Percentiles rank a stretch among this genome's conserved stretches.
Conservation (phyloP, 2,797 vertebrate species). For the Rousettus madagascariensis region DNA sequence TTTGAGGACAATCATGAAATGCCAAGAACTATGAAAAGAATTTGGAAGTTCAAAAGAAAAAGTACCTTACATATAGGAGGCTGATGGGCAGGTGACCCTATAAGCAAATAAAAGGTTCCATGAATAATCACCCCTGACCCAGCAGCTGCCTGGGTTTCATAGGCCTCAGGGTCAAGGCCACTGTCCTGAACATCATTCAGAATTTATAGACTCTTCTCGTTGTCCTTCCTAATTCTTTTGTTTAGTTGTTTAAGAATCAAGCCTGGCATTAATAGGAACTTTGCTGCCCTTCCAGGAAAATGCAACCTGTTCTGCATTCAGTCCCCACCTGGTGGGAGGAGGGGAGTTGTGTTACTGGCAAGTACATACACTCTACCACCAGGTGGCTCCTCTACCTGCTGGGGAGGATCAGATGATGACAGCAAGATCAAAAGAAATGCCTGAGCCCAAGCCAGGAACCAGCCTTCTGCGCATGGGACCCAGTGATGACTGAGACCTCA, state of each 20-base stretch:
- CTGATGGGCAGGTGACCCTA: background rate
- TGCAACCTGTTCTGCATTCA: background rate
- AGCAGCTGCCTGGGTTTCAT: slow-evolving; percentile 52
- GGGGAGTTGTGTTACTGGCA: background rate
- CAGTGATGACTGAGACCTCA: background rate
- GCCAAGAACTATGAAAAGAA: background rate
- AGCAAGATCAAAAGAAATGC: background rate
- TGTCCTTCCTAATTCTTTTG: slow-evolving; percentile 39
- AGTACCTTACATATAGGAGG: background rate
- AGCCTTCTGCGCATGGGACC: background rate
- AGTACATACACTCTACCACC: background rate
- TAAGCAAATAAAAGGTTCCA: background rate
- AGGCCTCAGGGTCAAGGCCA: background rate
- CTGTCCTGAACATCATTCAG: slow-evolving; percentile 49
- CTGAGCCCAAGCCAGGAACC: background rate
- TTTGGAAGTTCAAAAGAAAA: background rate
- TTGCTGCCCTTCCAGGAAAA: background rate
- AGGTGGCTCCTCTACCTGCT: background rate
- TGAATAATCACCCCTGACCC: background rate
- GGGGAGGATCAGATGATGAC: background rate
- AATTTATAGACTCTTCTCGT: slow-evolving; percentile 66
- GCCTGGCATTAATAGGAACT: background rate
- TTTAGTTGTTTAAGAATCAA: slow-evolving; percentile 9
- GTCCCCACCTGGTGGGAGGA: background rate
- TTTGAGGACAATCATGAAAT: background rate